Conservation (phyloP, 1,140 invertebrate genomes). For the Lasaia peninsularis region DNA sequence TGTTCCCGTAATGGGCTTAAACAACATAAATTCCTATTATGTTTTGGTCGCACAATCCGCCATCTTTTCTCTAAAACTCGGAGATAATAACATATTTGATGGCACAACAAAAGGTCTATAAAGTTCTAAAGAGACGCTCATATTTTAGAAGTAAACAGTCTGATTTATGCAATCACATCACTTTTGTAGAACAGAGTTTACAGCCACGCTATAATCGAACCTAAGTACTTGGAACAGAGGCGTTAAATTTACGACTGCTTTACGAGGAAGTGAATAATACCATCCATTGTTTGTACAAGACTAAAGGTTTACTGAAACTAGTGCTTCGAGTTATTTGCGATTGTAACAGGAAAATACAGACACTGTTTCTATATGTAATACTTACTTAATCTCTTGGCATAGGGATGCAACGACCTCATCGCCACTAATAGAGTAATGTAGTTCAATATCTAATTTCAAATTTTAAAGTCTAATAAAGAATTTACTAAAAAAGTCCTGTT, state of each 20-base stretch:
- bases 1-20: neutral
- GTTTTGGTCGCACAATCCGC: neutral
- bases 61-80: slow-evolving; percentile 7
- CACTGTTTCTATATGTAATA: too few species aligned
- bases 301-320: neutral
- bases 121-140: slow-evolving; percentile 8
- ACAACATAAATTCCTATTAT: slow-evolving; percentile 1
- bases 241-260: slow-evolving; percentile 1
- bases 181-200: neutral
- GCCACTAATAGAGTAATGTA: too few species aligned
- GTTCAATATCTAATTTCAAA: too few species aligned
- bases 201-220: slow-evolving; percentile 8
- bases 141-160: slow-evolving; percentile 11
- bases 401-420: too few species aligned
- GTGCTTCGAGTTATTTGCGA: too few species aligned
- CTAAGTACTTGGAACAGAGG: slow-evolving; percentile 2
- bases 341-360: too few species aligned
- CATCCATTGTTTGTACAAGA: neutral
- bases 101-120: slow-evolving; percentile 9
- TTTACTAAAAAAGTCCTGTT: too few species aligned
- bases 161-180: slow-evolving; percentile 11
- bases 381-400: too few species aligned
- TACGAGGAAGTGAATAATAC: slow-evolving; percentile 5
- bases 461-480: too few species aligned
- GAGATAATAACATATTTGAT: slow-evolving; percentile 12